These are phyloP conservation scores for Mellilla xanthometata DNA, from an alignment of 2,888 invertebrate genomes.

Conservation along the genomic window DNA sequence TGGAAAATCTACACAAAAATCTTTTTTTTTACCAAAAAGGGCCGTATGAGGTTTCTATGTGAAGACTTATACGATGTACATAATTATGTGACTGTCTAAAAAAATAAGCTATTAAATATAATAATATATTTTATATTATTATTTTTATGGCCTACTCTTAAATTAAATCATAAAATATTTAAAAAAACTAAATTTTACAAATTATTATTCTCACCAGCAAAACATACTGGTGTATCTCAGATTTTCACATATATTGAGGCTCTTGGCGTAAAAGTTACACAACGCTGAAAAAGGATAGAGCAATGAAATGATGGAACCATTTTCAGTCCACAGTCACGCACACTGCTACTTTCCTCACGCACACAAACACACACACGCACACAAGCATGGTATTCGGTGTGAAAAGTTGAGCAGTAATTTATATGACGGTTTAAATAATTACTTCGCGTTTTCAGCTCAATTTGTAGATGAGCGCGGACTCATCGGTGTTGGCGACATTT, in stretches of 20 bases:
- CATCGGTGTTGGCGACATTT: slow-evolving; percentile 65
- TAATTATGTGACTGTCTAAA: too few relatives aligned
- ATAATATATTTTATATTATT: too few relatives aligned
- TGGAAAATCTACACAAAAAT: slow-evolving; percentile 18
- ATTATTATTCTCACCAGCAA: too few relatives aligned
- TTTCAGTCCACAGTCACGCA: slow-evolving; percentile 69
- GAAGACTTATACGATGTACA: too few relatives aligned
- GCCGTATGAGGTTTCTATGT: too few relatives aligned
- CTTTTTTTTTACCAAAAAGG: not conserved
- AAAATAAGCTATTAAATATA: too few relatives aligned
- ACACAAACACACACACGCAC: slow-evolving; percentile 52
- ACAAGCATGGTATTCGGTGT: slow-evolving; percentile 51
- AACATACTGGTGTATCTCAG: not conserved
- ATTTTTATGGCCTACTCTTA: too few relatives aligned
- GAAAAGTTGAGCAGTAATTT: slow-evolving; percentile 82
- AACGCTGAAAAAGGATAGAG: slow-evolving; percentile 76
- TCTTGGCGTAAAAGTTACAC: slow-evolving; percentile 59
- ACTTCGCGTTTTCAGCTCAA: slow-evolving; percentile 80
- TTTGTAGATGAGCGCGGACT: slow-evolving; percentile 74
- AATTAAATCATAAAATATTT: too few relatives aligned
- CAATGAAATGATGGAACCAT: slow-evolving; percentile 78
- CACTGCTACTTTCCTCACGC: too few relatives aligned
- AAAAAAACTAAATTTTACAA: too few relatives aligned
- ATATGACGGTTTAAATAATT: slow-evolving; percentile 83
- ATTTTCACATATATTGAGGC: slow-evolving; percentile 41